Conservation (phyloP, 2,888 invertebrate species). For the Tyria jacobaeae region DNA sequence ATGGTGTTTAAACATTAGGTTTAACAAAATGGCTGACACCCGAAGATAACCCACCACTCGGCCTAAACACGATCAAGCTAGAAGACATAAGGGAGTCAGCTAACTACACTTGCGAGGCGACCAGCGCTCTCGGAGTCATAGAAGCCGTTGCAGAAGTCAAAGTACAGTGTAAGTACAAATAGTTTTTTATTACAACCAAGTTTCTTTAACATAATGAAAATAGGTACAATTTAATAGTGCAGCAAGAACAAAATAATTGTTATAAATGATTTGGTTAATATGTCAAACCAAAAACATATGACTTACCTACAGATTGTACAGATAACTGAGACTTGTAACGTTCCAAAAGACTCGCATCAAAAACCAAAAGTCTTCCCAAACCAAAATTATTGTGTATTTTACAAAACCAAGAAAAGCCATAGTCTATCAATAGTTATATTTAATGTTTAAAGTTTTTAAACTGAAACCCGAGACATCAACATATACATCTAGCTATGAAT, state of each 20-base stretch:
- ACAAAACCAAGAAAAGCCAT: too few species aligned
- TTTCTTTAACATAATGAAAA: background rate
- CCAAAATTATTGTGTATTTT: too few species aligned
- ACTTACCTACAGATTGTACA: too few species aligned
- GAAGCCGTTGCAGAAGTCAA: slow-evolving; percentile 95
- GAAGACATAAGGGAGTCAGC: slow-evolving; percentile 96
- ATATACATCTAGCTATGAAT: slow-evolving; percentile 51
- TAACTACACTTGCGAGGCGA: slow-evolving; percentile 98
- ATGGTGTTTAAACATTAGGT: slow-evolving; percentile 68
- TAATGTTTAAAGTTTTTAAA: too few species aligned
- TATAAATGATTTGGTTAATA: too few species aligned
- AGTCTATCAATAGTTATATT: too few species aligned
- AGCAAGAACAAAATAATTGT: too few species aligned
- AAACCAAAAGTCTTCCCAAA: too few species aligned
- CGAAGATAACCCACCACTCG: slow-evolving; percentile 94
- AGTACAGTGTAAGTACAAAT: slow-evolving; percentile 95
- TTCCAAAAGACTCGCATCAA: too few species aligned
- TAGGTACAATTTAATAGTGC: background rate
- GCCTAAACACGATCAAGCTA: slow-evolving; percentile 94
- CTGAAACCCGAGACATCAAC: too few species aligned
- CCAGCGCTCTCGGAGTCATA: slow-evolving; percentile 96
- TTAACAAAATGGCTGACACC: slow-evolving; percentile 94
- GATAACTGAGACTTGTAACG: too few species aligned
- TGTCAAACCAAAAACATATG: too few species aligned
- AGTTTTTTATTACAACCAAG: background rate